These are phyloP conservation scores for Trachelipus rathkii DNA, from an alignment of 1,140 invertebrate species.

Conservation along the genomic window DNA sequence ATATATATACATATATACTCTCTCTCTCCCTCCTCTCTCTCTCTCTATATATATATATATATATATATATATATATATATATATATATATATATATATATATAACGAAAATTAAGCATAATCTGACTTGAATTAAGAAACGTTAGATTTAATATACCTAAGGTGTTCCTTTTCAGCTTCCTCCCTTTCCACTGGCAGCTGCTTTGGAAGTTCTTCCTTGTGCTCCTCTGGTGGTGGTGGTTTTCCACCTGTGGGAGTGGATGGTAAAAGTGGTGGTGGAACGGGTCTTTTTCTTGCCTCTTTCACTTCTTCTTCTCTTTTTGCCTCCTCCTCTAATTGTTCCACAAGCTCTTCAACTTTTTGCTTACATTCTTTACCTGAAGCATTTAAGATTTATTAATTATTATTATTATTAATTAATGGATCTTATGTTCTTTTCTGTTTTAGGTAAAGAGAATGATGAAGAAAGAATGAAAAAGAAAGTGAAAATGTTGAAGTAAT, in stretches of 20 bases:
- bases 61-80: slow-evolving; percentile 20
- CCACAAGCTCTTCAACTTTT: slow-evolving; percentile 43
- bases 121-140: neutral
- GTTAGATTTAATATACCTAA: slow-evolving; percentile 32
- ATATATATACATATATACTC: neutral
- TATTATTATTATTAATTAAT: no score
- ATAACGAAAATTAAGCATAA: neutral
- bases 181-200: slow-evolving; percentile 20
- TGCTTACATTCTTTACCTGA: slow-evolving; percentile 56
- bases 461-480: no score
- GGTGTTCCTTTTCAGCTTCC: slow-evolving; percentile 26
- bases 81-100: neutral
- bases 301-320: slow-evolving; percentile 43
- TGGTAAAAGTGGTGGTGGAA: slow-evolving; percentile 28
- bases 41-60: neutral
- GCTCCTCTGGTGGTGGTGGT: neutral
- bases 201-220: neutral
- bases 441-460: no score
- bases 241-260: slow-evolving; percentile 31
- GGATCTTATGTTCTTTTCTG: no score
- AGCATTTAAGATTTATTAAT: no score
- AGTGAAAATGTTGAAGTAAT: no score
- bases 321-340: slow-evolving; percentile 46
- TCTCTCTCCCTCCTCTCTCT: no score
- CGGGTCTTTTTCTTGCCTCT: slow-evolving; percentile 42